phyloP scores from a whole-genome alignment of 2,888 invertebrate genomes.

The Eupithecia vulgata region DNA sequence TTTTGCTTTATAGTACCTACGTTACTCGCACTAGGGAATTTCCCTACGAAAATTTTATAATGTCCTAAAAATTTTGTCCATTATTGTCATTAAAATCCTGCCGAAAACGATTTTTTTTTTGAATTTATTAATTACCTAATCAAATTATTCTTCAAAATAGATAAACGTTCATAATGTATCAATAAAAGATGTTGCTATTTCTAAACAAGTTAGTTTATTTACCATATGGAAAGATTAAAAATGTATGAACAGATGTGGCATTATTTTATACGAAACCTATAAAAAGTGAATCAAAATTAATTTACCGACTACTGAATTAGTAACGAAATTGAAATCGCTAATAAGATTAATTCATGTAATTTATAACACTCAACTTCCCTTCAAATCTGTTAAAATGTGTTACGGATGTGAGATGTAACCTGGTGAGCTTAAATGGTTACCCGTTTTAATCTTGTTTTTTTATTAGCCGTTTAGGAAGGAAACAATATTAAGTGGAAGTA shows the following conservation, averaged over 20 bases:
- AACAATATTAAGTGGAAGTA: neutral
- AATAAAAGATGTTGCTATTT: neutral
- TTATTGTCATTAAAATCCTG: too few relatives aligned
- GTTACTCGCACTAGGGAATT: too few relatives aligned
- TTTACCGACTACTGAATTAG: slow-evolving; percentile 3
- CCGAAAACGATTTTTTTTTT: too few relatives aligned
- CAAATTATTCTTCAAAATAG: too few relatives aligned
- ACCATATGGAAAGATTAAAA: neutral
- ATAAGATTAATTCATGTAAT: slow-evolving; percentile 37
- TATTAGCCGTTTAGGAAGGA: slow-evolving; percentile 27
- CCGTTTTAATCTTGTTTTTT: slow-evolving; percentile 13
- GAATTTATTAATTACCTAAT: too few relatives aligned
- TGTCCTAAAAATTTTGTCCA: too few relatives aligned
- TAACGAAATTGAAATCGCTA: slow-evolving; percentile 20
- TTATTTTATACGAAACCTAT: neutral
- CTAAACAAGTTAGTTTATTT: neutral
- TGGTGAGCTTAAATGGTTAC: slow-evolving; percentile 26
- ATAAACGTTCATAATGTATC: too few relatives aligned
- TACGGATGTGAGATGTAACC: slow-evolving; percentile 37
- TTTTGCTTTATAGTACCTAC: too few relatives aligned
- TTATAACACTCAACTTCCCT: slow-evolving; percentile 30
- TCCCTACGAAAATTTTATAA: too few relatives aligned
- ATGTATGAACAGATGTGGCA: neutral
- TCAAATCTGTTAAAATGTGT: slow-evolving; percentile 32
- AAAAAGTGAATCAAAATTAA: neutral